A percentile compares a stretch with the other conserved stretches of the same genome.
Conservation (phyloP, 2,113 vertebrate species). For the Myocastor coypus region DNA sequence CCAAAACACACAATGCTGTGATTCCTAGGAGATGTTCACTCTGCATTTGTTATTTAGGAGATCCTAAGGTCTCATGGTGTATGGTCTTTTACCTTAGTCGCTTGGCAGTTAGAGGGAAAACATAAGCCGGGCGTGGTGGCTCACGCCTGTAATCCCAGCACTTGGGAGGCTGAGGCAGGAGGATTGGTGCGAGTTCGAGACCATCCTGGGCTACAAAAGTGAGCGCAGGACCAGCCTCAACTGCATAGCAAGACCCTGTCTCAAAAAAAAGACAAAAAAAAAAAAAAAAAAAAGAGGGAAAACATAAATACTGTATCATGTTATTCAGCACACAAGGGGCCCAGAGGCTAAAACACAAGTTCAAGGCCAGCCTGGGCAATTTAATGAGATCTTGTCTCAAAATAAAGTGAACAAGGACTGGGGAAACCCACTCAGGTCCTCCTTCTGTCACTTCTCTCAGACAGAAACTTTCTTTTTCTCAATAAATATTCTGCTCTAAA, state of each 20-base stretch:
- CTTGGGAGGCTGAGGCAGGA: no score
- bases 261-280: no score
- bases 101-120: not conserved
- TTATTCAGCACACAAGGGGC: not conserved
- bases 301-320: not conserved
- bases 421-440: not conserved
- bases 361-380: not conserved
- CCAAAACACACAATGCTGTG: not conserved
- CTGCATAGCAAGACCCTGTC: no score
- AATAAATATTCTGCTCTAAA: no score
- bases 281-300: no score
- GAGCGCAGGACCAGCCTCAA: no score
- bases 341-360: not conserved
- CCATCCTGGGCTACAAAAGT: no score
- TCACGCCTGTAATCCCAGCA: no score
- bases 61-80: not conserved
- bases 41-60: not conserved
- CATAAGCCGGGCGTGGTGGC: no score
- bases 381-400: not conserved
- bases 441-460: no score
- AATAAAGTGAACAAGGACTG: not conserved
- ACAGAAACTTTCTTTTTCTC: no score
- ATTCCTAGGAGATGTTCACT: not conserved
- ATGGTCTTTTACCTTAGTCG: not conserved
- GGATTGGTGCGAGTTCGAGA: no score